Conservation (phyloP, 30 jellyfish, hydroid and myxozoan genomes). For the Turritopsis rubra region DNA sequence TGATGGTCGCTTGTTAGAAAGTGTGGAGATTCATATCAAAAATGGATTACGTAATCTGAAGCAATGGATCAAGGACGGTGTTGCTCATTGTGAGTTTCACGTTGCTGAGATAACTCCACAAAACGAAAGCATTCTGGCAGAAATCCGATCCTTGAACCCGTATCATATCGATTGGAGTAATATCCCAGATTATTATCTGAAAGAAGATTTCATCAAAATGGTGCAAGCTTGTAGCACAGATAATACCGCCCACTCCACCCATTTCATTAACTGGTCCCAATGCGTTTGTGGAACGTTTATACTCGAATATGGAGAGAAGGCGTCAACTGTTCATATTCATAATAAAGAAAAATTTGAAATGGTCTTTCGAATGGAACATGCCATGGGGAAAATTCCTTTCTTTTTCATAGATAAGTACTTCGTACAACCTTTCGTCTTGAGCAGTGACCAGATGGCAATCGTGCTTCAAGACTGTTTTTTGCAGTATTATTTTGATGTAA, state of each 20-base stretch:
- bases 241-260: neutral
- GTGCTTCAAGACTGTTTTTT: neutral
- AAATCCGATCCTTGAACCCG: too few relatives aligned
- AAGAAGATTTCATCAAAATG: neutral
- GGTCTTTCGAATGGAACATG: too few relatives aligned
- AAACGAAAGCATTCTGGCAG: too few relatives aligned
- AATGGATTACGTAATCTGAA: too few relatives aligned
- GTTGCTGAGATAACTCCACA: neutral
- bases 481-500: neutral
- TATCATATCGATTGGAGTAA: conserved; percentile 3
- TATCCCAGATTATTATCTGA: neutral
- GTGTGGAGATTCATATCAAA: neutral
- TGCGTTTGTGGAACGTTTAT: conserved; percentile 2
- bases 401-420: neutral
- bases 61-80: neutral
- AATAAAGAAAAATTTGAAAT: too few relatives aligned
- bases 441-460: neutral
- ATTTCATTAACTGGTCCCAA: conserved; percentile 10
- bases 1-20: neutral
- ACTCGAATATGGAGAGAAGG: neutral
- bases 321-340: too few relatives aligned
- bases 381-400: too few relatives aligned
- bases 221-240: conserved; percentile 2
- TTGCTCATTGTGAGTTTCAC: neutral
- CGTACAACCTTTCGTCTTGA: neutral